These are phyloP conservation scores for Cyprinus carpio DNA, from an alignment of 2,113 vertebrate genomes.

Conservation along the genomic window DNA sequence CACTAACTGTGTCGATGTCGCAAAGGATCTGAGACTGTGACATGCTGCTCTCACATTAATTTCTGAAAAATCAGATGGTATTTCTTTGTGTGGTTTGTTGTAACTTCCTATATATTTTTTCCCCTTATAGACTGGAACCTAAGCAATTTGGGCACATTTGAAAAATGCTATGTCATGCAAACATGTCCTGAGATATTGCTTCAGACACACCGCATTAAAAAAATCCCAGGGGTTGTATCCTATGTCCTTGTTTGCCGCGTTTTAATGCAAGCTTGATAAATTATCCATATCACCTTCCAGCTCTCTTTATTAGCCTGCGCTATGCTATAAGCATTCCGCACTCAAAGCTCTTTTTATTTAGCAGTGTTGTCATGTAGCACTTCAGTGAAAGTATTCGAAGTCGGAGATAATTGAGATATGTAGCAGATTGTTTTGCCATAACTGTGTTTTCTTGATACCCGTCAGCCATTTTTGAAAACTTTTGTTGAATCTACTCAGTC, in stretches of 20 bases:
- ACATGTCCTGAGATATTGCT: slow-evolving; percentile 18
- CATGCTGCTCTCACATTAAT: neutral
- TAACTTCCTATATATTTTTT: neutral
- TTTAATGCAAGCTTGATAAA: slow-evolving; percentile 48
- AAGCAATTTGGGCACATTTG: neutral
- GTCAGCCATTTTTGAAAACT: slow-evolving; percentile 3
- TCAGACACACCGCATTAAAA: neutral
- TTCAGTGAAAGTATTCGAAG: neutral
- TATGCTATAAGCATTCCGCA: slow-evolving; percentile 23
- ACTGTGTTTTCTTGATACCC: slow-evolving; percentile 7
- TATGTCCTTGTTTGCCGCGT: slow-evolving; percentile 27
- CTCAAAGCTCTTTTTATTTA: slow-evolving; percentile 3
- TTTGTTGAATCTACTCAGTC: slow-evolving; percentile 46
- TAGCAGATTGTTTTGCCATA: neutral
- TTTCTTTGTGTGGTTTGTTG: neutral
- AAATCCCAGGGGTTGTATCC: slow-evolving; percentile 6
- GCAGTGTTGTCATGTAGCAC: slow-evolving; percentile 1
- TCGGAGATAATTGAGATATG: slow-evolving; percentile 32
- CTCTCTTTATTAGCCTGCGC: slow-evolving; percentile 31
- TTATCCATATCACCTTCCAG: slow-evolving; percentile 43
- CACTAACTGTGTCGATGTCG: neutral
- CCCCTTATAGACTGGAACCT: neutral
- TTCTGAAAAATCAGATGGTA: neutral
- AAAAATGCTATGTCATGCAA: slow-evolving; percentile 21
- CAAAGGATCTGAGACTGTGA: neutral